Evolutionary conservation across 2,888 invertebrate genomes (phyloP).

Genomic region (Cataglyphis altisquamis): DNA sequence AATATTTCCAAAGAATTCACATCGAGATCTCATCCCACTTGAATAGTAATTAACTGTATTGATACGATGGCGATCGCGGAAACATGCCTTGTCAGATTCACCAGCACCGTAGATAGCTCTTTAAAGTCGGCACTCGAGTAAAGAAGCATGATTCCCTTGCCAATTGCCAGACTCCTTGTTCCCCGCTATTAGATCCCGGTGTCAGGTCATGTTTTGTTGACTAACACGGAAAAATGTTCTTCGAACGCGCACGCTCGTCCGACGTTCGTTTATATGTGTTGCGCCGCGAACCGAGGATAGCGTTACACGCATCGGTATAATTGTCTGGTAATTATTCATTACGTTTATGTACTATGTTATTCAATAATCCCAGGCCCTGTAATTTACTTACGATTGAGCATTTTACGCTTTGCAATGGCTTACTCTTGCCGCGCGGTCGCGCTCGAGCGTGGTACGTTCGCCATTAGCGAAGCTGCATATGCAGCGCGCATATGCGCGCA

Average conservation of each 20-base stretch:
- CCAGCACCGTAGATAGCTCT: neutral
- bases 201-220: constrained; percentile 57
- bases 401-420: constrained; percentile 75
- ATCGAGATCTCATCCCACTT: neutral
- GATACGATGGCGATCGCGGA: constrained; percentile 11
- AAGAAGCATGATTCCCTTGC: constrained; percentile 52
- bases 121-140: constrained; percentile 38
- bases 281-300: constrained; percentile 4
- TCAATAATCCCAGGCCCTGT: constrained; percentile 68
- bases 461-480: constrained; percentile 55
- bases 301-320: constrained; percentile 62
- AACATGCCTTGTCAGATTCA: constrained; percentile 38
- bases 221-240: constrained; percentile 54
- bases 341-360: constrained; percentile 74
- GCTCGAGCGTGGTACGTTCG: constrained; percentile 53
- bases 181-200: constrained; percentile 46
- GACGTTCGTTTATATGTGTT: constrained; percentile 8
- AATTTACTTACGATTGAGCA: constrained; percentile 75
- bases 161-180: constrained; percentile 57
- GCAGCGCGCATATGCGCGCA: constrained; percentile 43
- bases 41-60: constrained; percentile 35
- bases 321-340: constrained; percentile 75
- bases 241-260: neutral
- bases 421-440: constrained; percentile 62
- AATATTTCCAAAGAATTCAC: neutral